These are phyloP conservation scores for Idaea biselata DNA, from an alignment of 2,888 invertebrate genomes.

Conservation along the genomic window DNA sequence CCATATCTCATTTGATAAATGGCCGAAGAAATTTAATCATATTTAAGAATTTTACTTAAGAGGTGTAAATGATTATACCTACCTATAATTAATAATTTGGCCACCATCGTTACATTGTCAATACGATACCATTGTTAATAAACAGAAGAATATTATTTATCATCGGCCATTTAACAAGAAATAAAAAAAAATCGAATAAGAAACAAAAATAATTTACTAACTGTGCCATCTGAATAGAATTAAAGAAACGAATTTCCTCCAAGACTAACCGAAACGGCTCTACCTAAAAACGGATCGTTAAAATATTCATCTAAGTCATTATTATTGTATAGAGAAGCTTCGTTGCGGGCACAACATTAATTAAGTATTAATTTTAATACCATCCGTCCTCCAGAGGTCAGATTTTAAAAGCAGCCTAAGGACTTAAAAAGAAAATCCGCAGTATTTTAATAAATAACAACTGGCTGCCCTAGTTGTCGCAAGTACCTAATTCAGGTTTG, in stretches of 20 bases:
- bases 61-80: too few relatives aligned
- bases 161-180: too few relatives aligned
- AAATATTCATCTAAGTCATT: constrained; percentile 55
- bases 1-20: too few relatives aligned
- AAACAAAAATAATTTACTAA: too few relatives aligned
- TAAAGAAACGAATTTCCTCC: not conserved
- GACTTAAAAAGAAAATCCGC: constrained; percentile 40
- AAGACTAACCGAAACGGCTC: constrained; percentile 14
- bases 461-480: constrained; percentile 15
- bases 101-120: too few relatives aligned
- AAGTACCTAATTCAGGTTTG: constrained; percentile 35
- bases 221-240: constrained; percentile 4
- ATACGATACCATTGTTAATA: too few relatives aligned
- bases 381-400: constrained; percentile 37
- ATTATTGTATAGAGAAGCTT: constrained; percentile 41
- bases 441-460: constrained; percentile 18
- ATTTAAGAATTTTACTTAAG: too few relatives aligned
- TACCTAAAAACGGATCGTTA: constrained; percentile 46
- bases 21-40: too few relatives aligned
- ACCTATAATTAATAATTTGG: too few relatives aligned
- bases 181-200: too few relatives aligned
- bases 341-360: constrained; percentile 51
- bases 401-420: constrained; percentile 48
- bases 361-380: constrained; percentile 43
- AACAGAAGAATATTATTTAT: too few relatives aligned